A percentile compares a stretch with the other conserved stretches of the same genome.
These are phyloP conservation scores for Onychorhynchus coronatus DNA, from an alignment of 2,113 vertebrate genomes.

Conservation along the genomic window DNA sequence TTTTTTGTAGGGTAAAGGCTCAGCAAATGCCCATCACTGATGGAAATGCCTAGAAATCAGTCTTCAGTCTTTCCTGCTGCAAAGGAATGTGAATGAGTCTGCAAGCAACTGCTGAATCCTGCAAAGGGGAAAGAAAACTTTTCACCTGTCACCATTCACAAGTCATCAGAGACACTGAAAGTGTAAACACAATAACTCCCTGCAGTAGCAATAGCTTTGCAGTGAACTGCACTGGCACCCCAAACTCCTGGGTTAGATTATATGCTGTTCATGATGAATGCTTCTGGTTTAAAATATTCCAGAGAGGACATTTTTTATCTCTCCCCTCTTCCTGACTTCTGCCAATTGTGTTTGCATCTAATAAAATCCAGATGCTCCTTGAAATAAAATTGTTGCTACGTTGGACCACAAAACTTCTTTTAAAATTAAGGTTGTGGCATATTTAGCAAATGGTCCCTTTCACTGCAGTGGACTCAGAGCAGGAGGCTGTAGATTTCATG, in stretches of 20 bases:
- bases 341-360: constrained; percentile 16
- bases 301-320: constrained; percentile 35
- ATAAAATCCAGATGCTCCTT: constrained; percentile 40
- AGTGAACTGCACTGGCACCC: neutral
- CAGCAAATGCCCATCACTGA: neutral
- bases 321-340: neutral
- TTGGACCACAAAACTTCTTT: neutral
- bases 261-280: constrained; percentile 4
- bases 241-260: neutral
- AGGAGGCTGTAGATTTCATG: neutral
- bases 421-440: neutral
- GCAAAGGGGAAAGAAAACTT: neutral
- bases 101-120: neutral
- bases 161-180: neutral
- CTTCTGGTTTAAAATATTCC: constrained; percentile 44
- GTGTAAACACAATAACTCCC: neutral
- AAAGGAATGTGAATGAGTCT: neutral
- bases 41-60: neutral
- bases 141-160: constrained; percentile 13
- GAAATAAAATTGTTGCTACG: neutral
- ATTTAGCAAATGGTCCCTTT: neutral
- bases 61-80: neutral
- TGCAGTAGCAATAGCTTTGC: constrained; percentile 22
- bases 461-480: neutral
- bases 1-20: neutral